Evolutionary conservation across 1,140 invertebrate species (phyloP).

Genomic region (Ylistrum balloti): DNA sequence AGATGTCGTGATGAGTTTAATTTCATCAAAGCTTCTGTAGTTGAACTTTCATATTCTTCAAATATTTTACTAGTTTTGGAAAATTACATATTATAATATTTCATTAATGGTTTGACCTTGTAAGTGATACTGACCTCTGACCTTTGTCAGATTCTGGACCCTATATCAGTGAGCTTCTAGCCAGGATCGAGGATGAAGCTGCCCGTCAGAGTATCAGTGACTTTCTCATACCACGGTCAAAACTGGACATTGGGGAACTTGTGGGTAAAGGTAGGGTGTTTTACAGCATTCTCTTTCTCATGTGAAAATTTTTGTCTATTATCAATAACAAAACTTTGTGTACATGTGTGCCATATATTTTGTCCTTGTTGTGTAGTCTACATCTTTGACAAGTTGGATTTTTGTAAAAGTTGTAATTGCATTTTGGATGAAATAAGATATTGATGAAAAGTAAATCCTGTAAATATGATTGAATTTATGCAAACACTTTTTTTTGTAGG

Average conservation of each 20-base stretch:
- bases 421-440: no score
- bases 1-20: no score
- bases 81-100: no score
- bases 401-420: no score
- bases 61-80: no score
- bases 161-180: conserved; percentile 74
- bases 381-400: no score
- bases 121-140: background rate
- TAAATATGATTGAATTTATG: background rate
- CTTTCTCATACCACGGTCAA: conserved; percentile 78
- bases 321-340: no score
- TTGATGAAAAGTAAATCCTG: no score
- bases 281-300: background rate
- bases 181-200: conserved; percentile 76
- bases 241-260: conserved; percentile 80
- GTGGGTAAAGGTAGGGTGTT: conserved; percentile 80
- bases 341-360: no score
- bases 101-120: no score
- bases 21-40: no score
- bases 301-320: background rate
- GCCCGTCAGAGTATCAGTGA: conserved; percentile 74
- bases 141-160: conserved; percentile 71
- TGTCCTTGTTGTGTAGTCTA: background rate
- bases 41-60: no score
- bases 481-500: conserved; percentile 70